phyloP scores from a whole-genome alignment of 2,797 vertebrate genomes.

The Sebastes hopkinsi region DNA sequence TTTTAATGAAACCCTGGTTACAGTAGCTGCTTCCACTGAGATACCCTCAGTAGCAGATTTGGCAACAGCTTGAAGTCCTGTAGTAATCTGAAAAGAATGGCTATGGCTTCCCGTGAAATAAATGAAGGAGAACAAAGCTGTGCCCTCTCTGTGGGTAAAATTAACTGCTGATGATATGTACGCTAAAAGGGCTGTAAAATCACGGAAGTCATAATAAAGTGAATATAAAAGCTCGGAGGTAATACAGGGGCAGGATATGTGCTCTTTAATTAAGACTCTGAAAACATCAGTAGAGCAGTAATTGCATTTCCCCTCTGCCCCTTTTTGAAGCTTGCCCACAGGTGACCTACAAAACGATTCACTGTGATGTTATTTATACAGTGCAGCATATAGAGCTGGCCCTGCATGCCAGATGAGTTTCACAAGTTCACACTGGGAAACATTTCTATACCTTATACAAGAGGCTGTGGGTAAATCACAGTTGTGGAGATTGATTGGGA shows the following conservation, averaged over 20 bases:
- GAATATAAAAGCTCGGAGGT: neutral
- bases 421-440: neutral
- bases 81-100: slow-evolving; percentile 1
- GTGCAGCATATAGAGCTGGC: neutral
- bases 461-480: neutral
- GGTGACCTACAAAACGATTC: neutral
- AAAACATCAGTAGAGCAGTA: neutral
- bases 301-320: neutral
- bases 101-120: neutral
- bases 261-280: neutral
- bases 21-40: neutral
- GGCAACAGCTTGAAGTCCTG: neutral
- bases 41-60: slow-evolving; percentile 5
- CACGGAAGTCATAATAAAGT: neutral
- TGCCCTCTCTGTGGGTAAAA: neutral
- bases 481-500: neutral
- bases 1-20: slow-evolving; percentile 13
- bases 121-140: slow-evolving; percentile 7
- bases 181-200: neutral
- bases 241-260: neutral
- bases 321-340: neutral
- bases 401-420: neutral
- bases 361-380: neutral
- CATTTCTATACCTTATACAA: neutral
- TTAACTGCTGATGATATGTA: neutral